phyloP scores from a whole-genome alignment of 1,140 invertebrate species.

The Pseudomyrmex dendroicus region DNA sequence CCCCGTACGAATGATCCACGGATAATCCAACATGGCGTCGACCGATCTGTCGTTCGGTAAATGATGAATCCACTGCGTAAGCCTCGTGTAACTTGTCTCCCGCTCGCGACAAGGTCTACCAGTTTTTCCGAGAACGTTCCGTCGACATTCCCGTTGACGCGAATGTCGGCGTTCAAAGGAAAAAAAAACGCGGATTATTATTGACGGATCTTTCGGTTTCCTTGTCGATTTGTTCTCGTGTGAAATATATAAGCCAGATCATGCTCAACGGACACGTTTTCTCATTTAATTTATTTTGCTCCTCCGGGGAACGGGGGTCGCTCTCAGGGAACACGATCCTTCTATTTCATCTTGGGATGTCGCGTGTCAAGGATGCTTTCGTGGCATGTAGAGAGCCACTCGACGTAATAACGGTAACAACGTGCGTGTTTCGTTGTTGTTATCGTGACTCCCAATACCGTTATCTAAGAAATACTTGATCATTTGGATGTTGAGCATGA shows the following conservation, averaged over 20 bases:
- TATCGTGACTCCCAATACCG: conserved; percentile 17
- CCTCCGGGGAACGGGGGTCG: background rate
- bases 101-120: conserved; percentile 66
- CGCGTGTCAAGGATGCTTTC: background rate
- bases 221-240: conserved; percentile 23
- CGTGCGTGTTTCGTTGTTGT: background rate
- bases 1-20: conserved; percentile 76
- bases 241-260: conserved; percentile 17
- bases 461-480: background rate
- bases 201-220: conserved; percentile 22
- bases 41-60: conserved; percentile 85
- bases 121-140: conserved; percentile 54
- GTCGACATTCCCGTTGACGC: background rate
- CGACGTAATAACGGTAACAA: conserved; percentile 41
- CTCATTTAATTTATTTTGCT: conserved; percentile 3
- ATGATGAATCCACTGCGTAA: conserved; percentile 67
- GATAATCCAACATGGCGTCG: conserved; percentile 84
- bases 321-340: background rate
- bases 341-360: background rate
- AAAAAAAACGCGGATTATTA: background rate
- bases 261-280: conserved; percentile 6
- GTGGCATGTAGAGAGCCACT: too few species aligned
- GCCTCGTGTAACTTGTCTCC: conserved; percentile 13
- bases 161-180: background rate
- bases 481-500: background rate